A percentile compares a stretch with the other conserved stretches of the same genome.
Evolutionary conservation across 2,113 vertebrate genomes (phyloP).

Genomic region (Empidonax alnorum): DNA sequence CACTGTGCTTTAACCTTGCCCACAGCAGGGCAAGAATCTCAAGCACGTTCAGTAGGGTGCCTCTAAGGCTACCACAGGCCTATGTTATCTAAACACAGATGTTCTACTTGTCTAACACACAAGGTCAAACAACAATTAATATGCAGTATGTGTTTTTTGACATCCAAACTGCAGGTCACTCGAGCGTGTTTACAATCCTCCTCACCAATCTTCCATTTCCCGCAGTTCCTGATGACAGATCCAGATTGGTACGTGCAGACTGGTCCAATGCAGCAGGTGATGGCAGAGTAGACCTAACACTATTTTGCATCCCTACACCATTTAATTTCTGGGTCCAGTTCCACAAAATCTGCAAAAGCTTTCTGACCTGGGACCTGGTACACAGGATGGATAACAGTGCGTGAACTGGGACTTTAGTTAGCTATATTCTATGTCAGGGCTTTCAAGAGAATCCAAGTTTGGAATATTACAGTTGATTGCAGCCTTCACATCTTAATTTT

Average conservation of each 20-base stretch:
- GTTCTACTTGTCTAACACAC: background rate
- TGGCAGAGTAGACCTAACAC: background rate
- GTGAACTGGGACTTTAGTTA: background rate
- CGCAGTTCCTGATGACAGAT: background rate
- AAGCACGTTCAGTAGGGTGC: background rate
- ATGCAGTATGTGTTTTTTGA: background rate
- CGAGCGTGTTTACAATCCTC: background rate
- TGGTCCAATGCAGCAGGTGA: background rate
- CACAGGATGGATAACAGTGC: background rate
- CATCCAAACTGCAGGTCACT: background rate
- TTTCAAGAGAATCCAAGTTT: background rate
- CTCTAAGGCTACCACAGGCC: background rate
- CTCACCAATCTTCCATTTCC: background rate
- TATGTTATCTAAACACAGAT: background rate
- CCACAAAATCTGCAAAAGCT: background rate
- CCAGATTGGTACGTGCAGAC: background rate
- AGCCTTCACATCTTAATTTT: background rate
- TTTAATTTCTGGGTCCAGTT: background rate
- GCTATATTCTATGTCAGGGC: background rate
- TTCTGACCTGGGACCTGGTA: background rate
- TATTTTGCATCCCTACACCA: background rate
- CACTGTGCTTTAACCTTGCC: background rate
- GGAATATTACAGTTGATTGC: background rate
- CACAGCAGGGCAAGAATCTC: background rate
- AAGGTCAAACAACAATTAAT: background rate